A percentile compares a stretch with the other conserved stretches of the same genome.
Conservation (phyloP, 2,888 invertebrate species). For the Aquatica leii region DNA sequence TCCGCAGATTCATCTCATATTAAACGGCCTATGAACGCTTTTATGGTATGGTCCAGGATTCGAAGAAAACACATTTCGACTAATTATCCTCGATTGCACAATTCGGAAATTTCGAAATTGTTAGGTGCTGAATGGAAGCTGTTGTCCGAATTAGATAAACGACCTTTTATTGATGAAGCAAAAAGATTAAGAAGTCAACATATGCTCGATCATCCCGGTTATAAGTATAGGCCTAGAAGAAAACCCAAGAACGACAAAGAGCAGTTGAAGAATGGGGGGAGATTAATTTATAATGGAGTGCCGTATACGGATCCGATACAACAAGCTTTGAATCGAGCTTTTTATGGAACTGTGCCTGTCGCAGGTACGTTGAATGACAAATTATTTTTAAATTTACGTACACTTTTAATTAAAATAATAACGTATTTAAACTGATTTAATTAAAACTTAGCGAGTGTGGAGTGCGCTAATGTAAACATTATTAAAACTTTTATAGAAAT, state of each 20-base stretch:
- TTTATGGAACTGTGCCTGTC: slow-evolving; percentile 30
- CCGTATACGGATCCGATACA: slow-evolving; percentile 40
- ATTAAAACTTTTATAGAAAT: too few species aligned
- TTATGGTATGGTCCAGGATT: slow-evolving; percentile 86
- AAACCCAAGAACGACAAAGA: slow-evolving; percentile 52
- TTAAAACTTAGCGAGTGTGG: too few species aligned
- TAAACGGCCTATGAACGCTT: slow-evolving; percentile 94
- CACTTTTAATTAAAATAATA: not conserved
- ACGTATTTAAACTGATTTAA: too few species aligned
- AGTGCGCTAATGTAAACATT: too few species aligned
- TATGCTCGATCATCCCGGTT: slow-evolving; percentile 60
- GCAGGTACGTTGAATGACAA: slow-evolving; percentile 15
- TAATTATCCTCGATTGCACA: slow-evolving; percentile 82
- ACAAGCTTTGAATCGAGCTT: slow-evolving; percentile 42
- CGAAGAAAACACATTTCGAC: slow-evolving; percentile 83
- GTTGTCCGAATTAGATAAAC: slow-evolving; percentile 78
- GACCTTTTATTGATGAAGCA: slow-evolving; percentile 90
- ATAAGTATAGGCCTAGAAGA: slow-evolving; percentile 58
- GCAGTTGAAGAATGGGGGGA: slow-evolving; percentile 33
- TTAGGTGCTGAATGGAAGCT: slow-evolving; percentile 88
- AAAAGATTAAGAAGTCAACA: slow-evolving; percentile 64
- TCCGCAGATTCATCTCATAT: slow-evolving; percentile 73
- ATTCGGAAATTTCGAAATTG: slow-evolving; percentile 82
- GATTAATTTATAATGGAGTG: slow-evolving; percentile 27
- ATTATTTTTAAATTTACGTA: not conserved